Conservation (phyloP, 1,140 invertebrate genomes). For the Trialeurodes vaporariorum region DNA sequence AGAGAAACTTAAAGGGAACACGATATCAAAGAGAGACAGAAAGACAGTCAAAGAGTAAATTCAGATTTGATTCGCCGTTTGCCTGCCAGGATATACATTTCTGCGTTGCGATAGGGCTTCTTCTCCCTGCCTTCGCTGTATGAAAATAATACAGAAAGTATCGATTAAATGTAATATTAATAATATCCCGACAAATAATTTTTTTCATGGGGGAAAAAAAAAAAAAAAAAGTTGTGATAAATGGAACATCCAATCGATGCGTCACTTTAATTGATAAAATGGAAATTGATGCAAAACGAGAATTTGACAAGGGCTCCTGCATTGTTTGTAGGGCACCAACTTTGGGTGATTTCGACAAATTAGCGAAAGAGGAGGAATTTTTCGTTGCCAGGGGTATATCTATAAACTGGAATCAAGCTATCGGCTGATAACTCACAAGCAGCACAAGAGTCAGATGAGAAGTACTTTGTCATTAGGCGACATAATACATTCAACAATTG, state of each 20-base stretch:
- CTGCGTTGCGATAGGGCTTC: conserved; percentile 5
- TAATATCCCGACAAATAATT: neutral
- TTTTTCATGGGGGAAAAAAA: neutral
- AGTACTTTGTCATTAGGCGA: neutral
- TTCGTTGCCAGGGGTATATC: neutral
- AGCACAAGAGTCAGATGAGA: neutral
- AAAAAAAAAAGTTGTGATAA: neutral
- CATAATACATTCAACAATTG: neutral
- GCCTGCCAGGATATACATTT: conserved; percentile 9
- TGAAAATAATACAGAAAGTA: neutral
- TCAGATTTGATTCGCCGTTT: conserved; percentile 8
- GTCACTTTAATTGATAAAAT: conserved; percentile 2
- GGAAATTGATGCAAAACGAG: neutral
- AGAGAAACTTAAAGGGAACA: too few relatives aligned
- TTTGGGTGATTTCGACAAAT: neutral
- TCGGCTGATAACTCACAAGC: neutral
- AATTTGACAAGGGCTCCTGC: neutral
- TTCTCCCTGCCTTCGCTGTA: conserved; percentile 6
- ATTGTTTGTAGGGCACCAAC: neutral
- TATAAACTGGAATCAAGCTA: neutral
- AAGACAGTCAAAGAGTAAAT: conserved; percentile 1
- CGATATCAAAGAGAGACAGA: conserved; percentile 4
- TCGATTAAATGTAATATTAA: conserved; percentile 6
- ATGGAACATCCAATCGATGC: neutral
- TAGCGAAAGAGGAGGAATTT: neutral